Evolutionary conservation across 2,797 vertebrate species (phyloP).

Genomic region (Sebastes dallii): DNA sequence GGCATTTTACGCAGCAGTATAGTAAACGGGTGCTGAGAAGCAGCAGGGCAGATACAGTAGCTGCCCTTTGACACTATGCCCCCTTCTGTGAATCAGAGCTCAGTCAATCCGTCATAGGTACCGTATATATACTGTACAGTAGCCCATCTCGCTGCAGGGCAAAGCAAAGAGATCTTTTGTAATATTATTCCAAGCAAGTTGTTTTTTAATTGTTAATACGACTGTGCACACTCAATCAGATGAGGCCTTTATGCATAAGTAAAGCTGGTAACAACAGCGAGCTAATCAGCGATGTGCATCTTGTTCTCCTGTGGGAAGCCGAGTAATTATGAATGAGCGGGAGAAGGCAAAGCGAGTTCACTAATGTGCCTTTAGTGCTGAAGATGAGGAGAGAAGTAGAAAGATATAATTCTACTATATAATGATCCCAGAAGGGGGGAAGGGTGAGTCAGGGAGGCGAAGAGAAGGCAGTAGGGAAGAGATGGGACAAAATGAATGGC

Average conservation of each 20-base stretch:
- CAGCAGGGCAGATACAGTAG: slow-evolving; percentile 14
- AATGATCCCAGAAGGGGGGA: slow-evolving; percentile 49
- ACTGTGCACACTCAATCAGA: slow-evolving; percentile 50
- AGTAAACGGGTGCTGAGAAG: slow-evolving; percentile 16
- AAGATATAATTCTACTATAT: slow-evolving; percentile 49
- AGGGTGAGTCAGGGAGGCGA: slow-evolving; percentile 37
- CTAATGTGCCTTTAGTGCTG: slow-evolving; percentile 74
- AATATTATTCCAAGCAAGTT: slow-evolving; percentile 64
- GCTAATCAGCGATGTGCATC: slow-evolving; percentile 71
- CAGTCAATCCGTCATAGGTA: slow-evolving; percentile 7
- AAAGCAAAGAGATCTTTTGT: slow-evolving; percentile 60
- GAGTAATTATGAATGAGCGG: slow-evolving; percentile 78
- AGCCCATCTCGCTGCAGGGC: slow-evolving; percentile 37
- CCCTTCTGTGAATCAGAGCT: slow-evolving; percentile 8
- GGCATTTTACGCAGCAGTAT: slow-evolving; percentile 27
- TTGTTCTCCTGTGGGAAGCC: slow-evolving; percentile 67
- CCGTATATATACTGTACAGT: background rate
- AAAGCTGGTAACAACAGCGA: slow-evolving; percentile 69
- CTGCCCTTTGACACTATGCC: background rate
- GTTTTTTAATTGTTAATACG: slow-evolving; percentile 69
- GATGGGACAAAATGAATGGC: slow-evolving; percentile 47
- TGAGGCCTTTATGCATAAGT: slow-evolving; percentile 67
- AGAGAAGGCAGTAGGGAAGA: slow-evolving; percentile 55
- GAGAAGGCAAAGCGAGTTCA: slow-evolving; percentile 49
- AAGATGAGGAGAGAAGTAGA: slow-evolving; percentile 39